Base-by-base conservation (phyloP, 2,113 vertebrate species). In the Channa maculata region DNA sequence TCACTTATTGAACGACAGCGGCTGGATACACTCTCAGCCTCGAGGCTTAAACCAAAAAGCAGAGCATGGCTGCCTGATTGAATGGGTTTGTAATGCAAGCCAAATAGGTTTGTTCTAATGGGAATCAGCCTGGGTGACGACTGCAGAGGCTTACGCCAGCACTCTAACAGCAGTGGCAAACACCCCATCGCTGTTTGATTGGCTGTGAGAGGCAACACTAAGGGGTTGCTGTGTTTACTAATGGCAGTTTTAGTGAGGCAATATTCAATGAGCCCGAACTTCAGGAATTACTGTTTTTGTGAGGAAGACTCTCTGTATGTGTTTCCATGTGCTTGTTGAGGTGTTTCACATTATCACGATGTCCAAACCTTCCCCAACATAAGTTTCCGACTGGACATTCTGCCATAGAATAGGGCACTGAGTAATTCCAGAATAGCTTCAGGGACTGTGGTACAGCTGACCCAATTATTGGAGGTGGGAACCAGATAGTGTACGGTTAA, bases 51-150 rank as follows among this genome's bases (percentile, higher is more conserved):
- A 78, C 10, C 71, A 77, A 73, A 83, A 79, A 79, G 86, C 84
- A 67, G 72, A 87, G 80, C 75, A 52, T 8, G 60, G 79, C 63
- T 69, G 84, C 73, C 44, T 88, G 87, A 92, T 85, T 87, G 85
- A 88, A 91, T 86, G 90, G 81, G 81, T 88, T 90, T 82, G 87
- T 90, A 89, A 88, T 86, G 86, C 84, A 82, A 90, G 89, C 86
- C 86, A 88, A 92, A 90, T 87, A 85, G 88, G 83, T 88, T 87
- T 87, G 88, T 87, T 88, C 85, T 85, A 87, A 87, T 88, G 86
- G 89, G 86, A 92, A 79, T 81, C 79, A 65, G 83, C 81, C 74
- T 80, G 49, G 53, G 80, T 53, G 85, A 75, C 53, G 83, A 77
- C 78, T 77, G 85, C 82, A 57, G 76, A 85, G 79, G 82, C 80